A percentile compares a stretch with the other conserved stretches of the same genome.
phyloP scores from a whole-genome alignment of 2,888 invertebrate species.

The Mylabris sibirica region DNA sequence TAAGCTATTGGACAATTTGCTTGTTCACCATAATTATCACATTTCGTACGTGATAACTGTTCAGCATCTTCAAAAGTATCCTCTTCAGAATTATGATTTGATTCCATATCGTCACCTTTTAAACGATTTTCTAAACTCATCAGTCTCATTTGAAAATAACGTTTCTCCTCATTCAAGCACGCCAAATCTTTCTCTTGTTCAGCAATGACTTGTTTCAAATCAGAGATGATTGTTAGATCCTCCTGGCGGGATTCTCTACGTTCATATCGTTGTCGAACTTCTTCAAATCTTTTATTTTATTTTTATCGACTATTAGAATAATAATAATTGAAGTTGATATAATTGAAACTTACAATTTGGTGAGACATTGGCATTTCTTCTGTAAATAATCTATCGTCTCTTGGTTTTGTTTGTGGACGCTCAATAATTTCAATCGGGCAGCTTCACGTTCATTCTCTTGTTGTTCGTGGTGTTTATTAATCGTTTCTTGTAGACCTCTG shows the following conservation, averaged over 20 bases:
- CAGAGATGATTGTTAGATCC: constrained; percentile 65
- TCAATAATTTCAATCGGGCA: constrained; percentile 54
- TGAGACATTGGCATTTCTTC: constrained; percentile 68
- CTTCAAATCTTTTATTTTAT: constrained; percentile 67
- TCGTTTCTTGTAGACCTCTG: constrained; percentile 63
- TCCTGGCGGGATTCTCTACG: constrained; percentile 66
- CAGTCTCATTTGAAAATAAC: constrained; percentile 66
- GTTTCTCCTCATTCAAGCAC: constrained; percentile 66
- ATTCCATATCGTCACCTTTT: constrained; percentile 36
- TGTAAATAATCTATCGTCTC: constrained; percentile 68
- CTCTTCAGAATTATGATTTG: constrained; percentile 39
- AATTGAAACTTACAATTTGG: constrained; percentile 68
- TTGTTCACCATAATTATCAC: constrained; percentile 17
- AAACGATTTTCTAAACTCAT: constrained; percentile 54
- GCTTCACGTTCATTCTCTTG: constrained; percentile 55
- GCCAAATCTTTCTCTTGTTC: constrained; percentile 67
- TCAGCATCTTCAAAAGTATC: constrained; percentile 53
- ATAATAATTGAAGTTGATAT: background rate
- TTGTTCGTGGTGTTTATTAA: constrained; percentile 53
- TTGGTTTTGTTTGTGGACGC: constrained; percentile 63
- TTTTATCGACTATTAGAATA: constrained; percentile 24
- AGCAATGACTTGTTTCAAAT: constrained; percentile 65
- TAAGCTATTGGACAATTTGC: constrained; percentile 29
- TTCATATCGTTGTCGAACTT: constrained; percentile 67
- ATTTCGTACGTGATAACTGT: constrained; percentile 13